Evolutionary conservation across 2,113 vertebrate species (phyloP).

Genomic region (Chaetops frenatus): DNA sequence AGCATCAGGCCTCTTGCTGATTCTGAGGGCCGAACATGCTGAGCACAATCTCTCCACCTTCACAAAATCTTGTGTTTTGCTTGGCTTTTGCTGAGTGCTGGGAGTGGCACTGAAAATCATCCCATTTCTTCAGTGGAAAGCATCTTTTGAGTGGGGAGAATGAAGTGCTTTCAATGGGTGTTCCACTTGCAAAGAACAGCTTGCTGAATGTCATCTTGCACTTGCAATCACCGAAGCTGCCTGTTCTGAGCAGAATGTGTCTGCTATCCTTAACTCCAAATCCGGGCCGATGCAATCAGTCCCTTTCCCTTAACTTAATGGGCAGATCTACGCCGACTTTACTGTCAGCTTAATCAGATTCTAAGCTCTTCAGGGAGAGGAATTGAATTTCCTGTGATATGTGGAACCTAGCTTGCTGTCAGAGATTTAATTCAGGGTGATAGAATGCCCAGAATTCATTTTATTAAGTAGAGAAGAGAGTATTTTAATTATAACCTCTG

Average conservation of each 20-base stretch:
- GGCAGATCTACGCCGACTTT: neutral
- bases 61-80: neutral
- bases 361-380: neutral
- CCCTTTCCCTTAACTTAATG: neutral
- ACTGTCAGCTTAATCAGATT: slow-evolving; percentile 9
- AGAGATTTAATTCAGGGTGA: neutral
- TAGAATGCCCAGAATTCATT: neutral
- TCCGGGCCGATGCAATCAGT: neutral
- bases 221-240: neutral
- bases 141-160: neutral
- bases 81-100: neutral
- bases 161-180: neutral
- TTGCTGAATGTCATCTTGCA: slow-evolving; percentile 12
- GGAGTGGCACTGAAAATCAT: neutral
- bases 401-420: neutral
- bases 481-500: neutral
- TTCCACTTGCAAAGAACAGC: slow-evolving; percentile 13
- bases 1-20: neutral
- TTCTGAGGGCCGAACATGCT: neutral
- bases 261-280: neutral
- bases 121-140: neutral
- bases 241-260: neutral
- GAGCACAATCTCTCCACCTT: neutral
- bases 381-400: neutral
- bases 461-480: neutral